These are phyloP conservation scores for Coregonus sp. DNA, from an alignment of 2,797 vertebrate species.

Conservation along the genomic window DNA sequence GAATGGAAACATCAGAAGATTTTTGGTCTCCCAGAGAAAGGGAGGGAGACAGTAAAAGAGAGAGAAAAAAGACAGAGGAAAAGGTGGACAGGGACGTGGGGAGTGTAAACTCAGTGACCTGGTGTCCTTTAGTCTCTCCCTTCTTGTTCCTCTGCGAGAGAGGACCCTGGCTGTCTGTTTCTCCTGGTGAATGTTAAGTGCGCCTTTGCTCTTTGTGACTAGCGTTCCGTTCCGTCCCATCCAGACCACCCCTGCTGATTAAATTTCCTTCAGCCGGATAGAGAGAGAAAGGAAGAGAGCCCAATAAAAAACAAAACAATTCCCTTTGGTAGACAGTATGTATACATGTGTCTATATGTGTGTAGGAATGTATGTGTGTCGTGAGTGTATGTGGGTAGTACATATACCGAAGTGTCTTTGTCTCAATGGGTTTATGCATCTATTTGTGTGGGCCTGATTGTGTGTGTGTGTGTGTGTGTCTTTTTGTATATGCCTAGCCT, in stretches of 20 bases:
- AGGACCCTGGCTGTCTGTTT: slow-evolving; percentile 42
- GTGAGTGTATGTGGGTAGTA: not conserved
- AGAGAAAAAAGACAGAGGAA: not conserved
- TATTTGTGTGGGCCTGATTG: not conserved
- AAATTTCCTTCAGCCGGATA: slow-evolving; percentile 54
- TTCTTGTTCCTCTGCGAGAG: slow-evolving; percentile 11
- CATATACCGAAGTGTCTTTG: not conserved
- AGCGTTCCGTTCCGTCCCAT: slow-evolving; percentile 53
- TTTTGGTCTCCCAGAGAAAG: slow-evolving; percentile 49
- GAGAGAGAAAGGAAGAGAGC: slow-evolving; percentile 24
- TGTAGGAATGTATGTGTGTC: not conserved
- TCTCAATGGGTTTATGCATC: not conserved
- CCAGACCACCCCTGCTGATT: slow-evolving; percentile 63
- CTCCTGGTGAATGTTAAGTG: slow-evolving; percentile 69
- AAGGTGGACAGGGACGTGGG: slow-evolving; percentile 13
- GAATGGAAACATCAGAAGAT: slow-evolving; percentile 55
- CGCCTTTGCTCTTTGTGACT: slow-evolving; percentile 63
- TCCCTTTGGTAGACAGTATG: slow-evolving; percentile 30
- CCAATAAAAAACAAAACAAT: not conserved
- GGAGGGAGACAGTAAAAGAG: slow-evolving; percentile 25
- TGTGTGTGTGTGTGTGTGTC: not conserved
- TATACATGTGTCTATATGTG: slow-evolving; percentile 25
- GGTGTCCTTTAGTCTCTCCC: slow-evolving; percentile 23
- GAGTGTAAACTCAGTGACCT: slow-evolving; percentile 50
- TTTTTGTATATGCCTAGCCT: not conserved